These are phyloP conservation scores for Drepana arcuata DNA, from an alignment of 1,140 invertebrate species.

Conservation along the genomic window DNA sequence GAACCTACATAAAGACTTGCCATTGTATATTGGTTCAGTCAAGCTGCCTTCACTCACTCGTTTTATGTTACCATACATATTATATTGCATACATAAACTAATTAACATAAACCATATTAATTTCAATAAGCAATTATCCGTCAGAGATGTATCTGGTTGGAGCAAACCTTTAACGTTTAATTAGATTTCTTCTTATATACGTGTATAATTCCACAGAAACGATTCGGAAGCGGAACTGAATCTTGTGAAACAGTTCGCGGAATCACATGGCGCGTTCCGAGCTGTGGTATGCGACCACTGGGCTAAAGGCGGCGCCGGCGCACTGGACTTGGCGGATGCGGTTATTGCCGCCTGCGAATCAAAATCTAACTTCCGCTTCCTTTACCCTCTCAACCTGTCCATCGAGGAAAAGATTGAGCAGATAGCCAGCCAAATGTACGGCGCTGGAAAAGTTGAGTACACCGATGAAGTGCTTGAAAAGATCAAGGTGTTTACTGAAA, in stretches of 20 bases:
- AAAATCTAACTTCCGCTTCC: constrained; percentile 78
- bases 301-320: constrained; percentile 92
- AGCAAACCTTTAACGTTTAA: too few relatives aligned
- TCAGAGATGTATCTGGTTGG: too few relatives aligned
- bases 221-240: constrained; percentile 91
- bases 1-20: too few relatives aligned
- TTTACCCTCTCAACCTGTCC: constrained; percentile 87
- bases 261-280: constrained; percentile 85
- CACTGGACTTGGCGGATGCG: constrained; percentile 87
- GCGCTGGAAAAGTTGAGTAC: constrained; percentile 89
- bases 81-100: too few relatives aligned
- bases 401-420: constrained; percentile 91
- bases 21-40: too few relatives aligned
- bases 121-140: too few relatives aligned
- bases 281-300: constrained; percentile 93
- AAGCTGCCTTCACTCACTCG: too few relatives aligned
- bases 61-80: too few relatives aligned
- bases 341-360: constrained; percentile 84
- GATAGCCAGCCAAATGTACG: constrained; percentile 96
- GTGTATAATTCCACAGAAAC: constrained; percentile 71
- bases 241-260: constrained; percentile 81
- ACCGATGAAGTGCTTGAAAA: constrained; percentile 77
- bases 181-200: not conserved
- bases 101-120: too few relatives aligned
- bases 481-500: constrained; percentile 78